Evolutionary conservation across 1,140 invertebrate species (phyloP), one percentile per base, ranked within the genome.

Genomic region (Pachyrhynchus sulphureomaculatus): DNA sequence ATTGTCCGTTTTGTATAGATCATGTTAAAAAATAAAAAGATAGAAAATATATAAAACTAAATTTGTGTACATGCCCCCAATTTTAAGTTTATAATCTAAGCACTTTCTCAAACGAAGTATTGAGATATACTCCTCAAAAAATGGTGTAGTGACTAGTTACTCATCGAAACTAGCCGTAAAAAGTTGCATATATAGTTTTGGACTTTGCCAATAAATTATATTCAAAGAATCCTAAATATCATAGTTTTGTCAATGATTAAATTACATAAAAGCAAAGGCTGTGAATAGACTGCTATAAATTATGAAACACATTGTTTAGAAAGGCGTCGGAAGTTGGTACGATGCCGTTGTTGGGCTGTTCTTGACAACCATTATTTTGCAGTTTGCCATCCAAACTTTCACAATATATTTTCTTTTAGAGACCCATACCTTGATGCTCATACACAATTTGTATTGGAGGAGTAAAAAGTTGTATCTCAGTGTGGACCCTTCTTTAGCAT

Each of bases 291-390:
- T 13, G 37, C 39, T 33, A 60, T 60, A 60, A 60, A 60, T 60
- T 53, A 60, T 18, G 39, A 52, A 45, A 60, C 49, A 60, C 49
- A 52, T 60, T 60, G 57, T 60, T 60, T 60, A 52, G 57, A 60
- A 53, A 33, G 47, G 39, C 23, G 29, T 12, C 18, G 26, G 39
- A 29, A 37, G 42, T 58, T 58, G 36, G 34, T 21, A 26, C 26
- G 18, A 18, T 24, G 48, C 26, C 15, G 37, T 52, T 52, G 48
- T 52, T 37, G 24, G 56, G 56, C 37, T 59, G 57, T 53, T 34
- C 48, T 53, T 60, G 57, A 60, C 57, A 60, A 42, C 57, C 57
- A 60, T 60, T 60, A 60, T 60, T 60, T 41, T 37, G 34, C 41
- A 60, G 36, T 60, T 53, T 44, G 47, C 33, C 32, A 49, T 49